phyloP scores from a whole-genome alignment of 2,888 invertebrate species.

The Drosophila melanosoma region DNA sequence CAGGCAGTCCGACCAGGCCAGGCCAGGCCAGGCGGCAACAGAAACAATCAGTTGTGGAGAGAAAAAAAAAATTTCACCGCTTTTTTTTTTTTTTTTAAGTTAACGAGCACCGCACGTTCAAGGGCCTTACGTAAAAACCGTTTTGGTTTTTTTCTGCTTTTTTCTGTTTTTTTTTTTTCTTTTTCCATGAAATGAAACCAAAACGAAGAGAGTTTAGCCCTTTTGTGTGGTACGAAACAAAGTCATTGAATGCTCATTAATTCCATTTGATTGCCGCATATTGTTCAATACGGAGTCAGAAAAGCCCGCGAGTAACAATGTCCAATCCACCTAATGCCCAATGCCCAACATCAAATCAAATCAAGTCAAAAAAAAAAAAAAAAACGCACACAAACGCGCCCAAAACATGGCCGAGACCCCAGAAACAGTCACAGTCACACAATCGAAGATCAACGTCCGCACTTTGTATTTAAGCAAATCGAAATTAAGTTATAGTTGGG shows the following conservation, averaged over 20 bases:
- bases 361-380: neutral
- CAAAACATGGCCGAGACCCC: slow-evolving; percentile 30
- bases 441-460: slow-evolving; percentile 64
- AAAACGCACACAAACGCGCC: slow-evolving; percentile 51
- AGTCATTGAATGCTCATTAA: slow-evolving; percentile 50
- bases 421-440: slow-evolving; percentile 17
- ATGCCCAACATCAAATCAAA: slow-evolving; percentile 3
- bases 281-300: slow-evolving; percentile 46
- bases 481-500: slow-evolving; percentile 64
- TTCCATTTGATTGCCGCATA: slow-evolving; percentile 66
- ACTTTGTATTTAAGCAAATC: slow-evolving; percentile 51
- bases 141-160: slow-evolving; percentile 6
- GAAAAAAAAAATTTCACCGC: slow-evolving; percentile 74
- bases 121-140: slow-evolving; percentile 73
- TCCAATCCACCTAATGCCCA: slow-evolving; percentile 21
- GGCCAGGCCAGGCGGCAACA: slow-evolving; percentile 4
- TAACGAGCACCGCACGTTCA: slow-evolving; percentile 75
- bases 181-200: slow-evolving; percentile 37
- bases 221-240: slow-evolving; percentile 61
- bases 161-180: slow-evolving; percentile 5
- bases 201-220: slow-evolving; percentile 59
- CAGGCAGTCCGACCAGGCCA: neutral
- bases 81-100: slow-evolving; percentile 40
- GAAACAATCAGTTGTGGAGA: slow-evolving; percentile 48
- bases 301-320: slow-evolving; percentile 3